Conservation (phyloP, 2,888 invertebrate species). For the Amblyteles armatorius region DNA sequence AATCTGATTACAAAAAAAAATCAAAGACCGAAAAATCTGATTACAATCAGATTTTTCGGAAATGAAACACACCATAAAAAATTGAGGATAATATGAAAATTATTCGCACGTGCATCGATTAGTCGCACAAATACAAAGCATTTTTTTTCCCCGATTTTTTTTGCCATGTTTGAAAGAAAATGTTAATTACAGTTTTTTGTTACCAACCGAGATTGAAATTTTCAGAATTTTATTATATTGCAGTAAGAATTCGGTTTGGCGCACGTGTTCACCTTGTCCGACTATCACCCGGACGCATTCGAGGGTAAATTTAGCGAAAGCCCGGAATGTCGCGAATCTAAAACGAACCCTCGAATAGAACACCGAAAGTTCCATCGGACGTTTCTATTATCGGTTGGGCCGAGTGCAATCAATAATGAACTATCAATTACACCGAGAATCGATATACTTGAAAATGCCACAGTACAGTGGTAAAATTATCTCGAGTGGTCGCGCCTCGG, state of each 20-base stretch:
- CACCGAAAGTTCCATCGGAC: constrained; percentile 1
- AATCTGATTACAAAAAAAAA: no score
- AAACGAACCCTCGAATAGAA: not conserved
- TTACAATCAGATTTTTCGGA: not conserved
- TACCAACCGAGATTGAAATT: no score
- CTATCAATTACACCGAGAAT: constrained; percentile 22
- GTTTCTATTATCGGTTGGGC: constrained; percentile 38
- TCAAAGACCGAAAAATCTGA: no score
- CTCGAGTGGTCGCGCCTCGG: not conserved
- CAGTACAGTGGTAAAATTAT: constrained; percentile 3
- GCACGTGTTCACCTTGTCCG: no score
- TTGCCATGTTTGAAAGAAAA: no score
- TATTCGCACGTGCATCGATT: not conserved
- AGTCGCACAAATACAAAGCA: no score
- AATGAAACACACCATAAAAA: no score
- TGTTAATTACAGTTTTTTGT: no score
- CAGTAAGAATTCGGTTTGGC: no score
- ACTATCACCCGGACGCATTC: not conserved
- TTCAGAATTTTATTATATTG: no score
- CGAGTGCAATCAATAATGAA: not conserved
- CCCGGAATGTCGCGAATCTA: not conserved
- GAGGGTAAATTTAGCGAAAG: constrained; percentile 1
- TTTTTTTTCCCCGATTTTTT: no score
- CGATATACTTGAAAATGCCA: constrained; percentile 2
- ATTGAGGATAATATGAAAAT: not conserved